Evolutionary conservation across 2,797 vertebrate genomes (phyloP).

Genomic region (Rhinichthys osculus): DNA sequence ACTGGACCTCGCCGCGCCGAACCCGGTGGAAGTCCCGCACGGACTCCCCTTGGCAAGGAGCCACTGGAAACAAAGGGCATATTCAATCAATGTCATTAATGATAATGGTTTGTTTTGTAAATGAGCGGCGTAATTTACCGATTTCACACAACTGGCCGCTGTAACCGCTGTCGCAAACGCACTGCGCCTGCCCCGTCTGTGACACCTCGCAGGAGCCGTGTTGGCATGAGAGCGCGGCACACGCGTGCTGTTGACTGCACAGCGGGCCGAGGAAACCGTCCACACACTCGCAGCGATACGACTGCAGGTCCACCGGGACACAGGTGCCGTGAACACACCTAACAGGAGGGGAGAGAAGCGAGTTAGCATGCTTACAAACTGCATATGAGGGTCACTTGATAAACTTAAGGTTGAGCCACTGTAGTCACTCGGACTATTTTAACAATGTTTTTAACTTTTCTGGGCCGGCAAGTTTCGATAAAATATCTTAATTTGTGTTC

Average conservation of each 20-base stretch:
- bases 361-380: background rate
- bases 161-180: constrained; percentile 91
- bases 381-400: background rate
- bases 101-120: background rate
- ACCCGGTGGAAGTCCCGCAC: constrained; percentile 94
- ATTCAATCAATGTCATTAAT: background rate
- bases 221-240: constrained; percentile 82
- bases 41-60: constrained; percentile 88
- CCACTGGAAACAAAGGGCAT: constrained; percentile 76
- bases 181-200: constrained; percentile 83
- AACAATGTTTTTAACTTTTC: too few species aligned
- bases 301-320: constrained; percentile 90
- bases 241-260: constrained; percentile 91
- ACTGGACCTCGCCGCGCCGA: constrained; percentile 94
- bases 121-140: constrained; percentile 75
- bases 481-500: too few species aligned
- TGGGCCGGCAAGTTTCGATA: too few species aligned
- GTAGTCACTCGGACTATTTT: too few species aligned
- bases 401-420: too few species aligned
- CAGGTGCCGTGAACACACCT: constrained; percentile 95
- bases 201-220: constrained; percentile 92
- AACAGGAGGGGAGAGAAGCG: constrained; percentile 14
- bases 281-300: constrained; percentile 93
- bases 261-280: constrained; percentile 93
- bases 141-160: constrained; percentile 91